Conservation (phyloP, 1,140 invertebrate species). For the Octopus sinensis region DNA sequence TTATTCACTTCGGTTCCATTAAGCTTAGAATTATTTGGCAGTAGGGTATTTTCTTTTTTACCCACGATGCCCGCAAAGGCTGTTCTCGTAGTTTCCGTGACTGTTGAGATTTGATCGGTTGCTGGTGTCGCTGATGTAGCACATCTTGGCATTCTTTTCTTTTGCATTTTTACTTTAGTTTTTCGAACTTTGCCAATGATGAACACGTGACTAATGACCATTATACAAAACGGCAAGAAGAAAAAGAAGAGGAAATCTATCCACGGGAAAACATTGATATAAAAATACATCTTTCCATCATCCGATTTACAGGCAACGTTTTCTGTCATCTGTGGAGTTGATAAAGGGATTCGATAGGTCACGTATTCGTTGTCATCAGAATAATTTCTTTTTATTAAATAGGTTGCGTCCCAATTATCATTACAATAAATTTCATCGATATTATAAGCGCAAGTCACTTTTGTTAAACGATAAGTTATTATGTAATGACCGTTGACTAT, state of each 20-base stretch:
- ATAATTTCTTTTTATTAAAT: background rate
- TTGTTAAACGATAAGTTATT: background rate
- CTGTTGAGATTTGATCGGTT: background rate
- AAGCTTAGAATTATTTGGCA: background rate
- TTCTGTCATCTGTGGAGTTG: background rate
- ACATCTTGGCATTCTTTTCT: background rate
- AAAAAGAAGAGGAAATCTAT: slow-evolving; percentile 47
- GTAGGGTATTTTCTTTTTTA: background rate
- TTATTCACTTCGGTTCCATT: background rate
- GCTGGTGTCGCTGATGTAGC: background rate
- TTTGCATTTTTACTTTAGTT: slow-evolving; percentile 11
- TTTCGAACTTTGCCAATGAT: slow-evolving; percentile 36
- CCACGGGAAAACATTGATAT: slow-evolving; percentile 45
- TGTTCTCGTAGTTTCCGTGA: background rate
- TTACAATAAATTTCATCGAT: background rate
- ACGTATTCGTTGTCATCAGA: background rate
- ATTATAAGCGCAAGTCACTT: background rate
- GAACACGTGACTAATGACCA: slow-evolving; percentile 40
- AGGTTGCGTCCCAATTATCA: background rate
- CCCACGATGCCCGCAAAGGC: background rate
- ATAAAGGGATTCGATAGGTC: background rate
- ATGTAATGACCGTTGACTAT: background rate
- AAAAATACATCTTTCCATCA: slow-evolving; percentile 22
- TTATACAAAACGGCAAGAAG: slow-evolving; percentile 45
- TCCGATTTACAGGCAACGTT: background rate